phyloP scores from a whole-genome alignment of 2,113 vertebrate species.

The Cygnus atratus region DNA sequence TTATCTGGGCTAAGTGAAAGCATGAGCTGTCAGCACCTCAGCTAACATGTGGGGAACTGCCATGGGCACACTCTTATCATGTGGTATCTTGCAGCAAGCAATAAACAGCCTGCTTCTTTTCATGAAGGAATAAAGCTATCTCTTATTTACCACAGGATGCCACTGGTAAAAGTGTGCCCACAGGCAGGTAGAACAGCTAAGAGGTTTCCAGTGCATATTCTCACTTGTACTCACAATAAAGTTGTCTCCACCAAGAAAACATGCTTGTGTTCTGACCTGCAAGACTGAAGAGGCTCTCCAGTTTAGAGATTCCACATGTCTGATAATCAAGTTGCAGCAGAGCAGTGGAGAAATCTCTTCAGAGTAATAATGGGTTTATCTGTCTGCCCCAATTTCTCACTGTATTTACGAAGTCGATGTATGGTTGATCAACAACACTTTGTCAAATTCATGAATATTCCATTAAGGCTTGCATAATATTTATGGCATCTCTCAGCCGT shows the following conservation, averaged over 20 bases:
- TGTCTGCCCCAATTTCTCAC: not conserved
- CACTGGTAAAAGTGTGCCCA: not conserved
- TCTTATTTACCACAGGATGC: not conserved
- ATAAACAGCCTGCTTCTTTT: not conserved
- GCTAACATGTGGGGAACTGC: not conserved
- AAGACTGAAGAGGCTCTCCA: not conserved
- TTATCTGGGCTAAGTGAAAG: not conserved
- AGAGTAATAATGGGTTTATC: not conserved
- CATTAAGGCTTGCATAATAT: not conserved
- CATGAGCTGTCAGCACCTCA: not conserved
- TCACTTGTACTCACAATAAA: not conserved
- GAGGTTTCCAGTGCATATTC: not conserved
- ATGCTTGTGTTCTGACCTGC: not conserved
- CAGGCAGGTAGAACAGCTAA: not conserved
- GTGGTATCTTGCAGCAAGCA: not conserved
- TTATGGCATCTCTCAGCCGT: not conserved
- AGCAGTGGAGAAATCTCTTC: not conserved
- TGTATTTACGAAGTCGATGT: not conserved
- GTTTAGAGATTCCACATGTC: accelerated
- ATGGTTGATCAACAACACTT: not conserved
- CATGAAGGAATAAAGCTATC: not conserved
- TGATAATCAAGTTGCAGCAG: not conserved
- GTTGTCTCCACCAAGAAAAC: not conserved
- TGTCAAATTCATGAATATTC: not conserved
- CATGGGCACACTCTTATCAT: not conserved